Percentiles rank a stretch among this genome's conserved stretches.
phyloP scores from a whole-genome alignment of 1,140 invertebrate genomes.

The Acromyrmex heyeri region DNA sequence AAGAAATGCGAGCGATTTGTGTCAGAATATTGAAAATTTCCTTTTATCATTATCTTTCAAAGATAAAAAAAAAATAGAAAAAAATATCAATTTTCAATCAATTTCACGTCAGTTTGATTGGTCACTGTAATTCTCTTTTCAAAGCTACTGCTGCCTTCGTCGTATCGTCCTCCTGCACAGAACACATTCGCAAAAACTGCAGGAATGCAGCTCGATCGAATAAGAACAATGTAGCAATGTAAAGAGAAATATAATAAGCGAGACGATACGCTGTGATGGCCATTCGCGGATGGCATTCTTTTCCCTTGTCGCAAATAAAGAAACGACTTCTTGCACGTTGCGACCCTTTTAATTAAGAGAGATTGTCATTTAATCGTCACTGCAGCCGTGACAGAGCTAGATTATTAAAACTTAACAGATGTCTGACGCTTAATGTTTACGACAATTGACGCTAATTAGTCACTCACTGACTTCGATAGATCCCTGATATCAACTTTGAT shows the following conservation, averaged over 20 bases:
- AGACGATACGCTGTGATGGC: slow-evolving; percentile 11
- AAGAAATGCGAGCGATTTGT: not conserved
- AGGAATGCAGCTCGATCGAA: slow-evolving; percentile 54
- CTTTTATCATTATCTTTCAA: not conserved
- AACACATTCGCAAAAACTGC: slow-evolving; percentile 41
- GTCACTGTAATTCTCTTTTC: not conserved
- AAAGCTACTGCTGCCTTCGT: not conserved
- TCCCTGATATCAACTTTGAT: slow-evolving; percentile 6
- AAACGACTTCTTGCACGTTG: not conserved
- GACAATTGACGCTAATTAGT: slow-evolving; percentile 54
- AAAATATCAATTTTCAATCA: not conserved
- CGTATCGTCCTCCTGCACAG: not conserved
- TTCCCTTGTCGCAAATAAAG: slow-evolving; percentile 22
- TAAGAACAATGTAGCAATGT: not conserved
- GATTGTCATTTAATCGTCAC: slow-evolving; percentile 43
- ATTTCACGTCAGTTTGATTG: not conserved
- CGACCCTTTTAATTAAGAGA: slow-evolving; percentile 48
- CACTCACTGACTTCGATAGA: slow-evolving; percentile 2
- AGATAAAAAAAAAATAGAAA: not conserved
- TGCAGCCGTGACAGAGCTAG: not conserved
- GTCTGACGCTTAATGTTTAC: slow-evolving; percentile 31
- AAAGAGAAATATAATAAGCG: slow-evolving; percentile 18
- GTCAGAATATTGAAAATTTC: not conserved
- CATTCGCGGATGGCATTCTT: not conserved
- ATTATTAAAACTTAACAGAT: slow-evolving; percentile 59